A percentile compares a stretch with the other conserved stretches of the same genome.
Evolutionary conservation across 2,888 invertebrate species (phyloP).

Genomic region (Ypsolopha sequella): DNA sequence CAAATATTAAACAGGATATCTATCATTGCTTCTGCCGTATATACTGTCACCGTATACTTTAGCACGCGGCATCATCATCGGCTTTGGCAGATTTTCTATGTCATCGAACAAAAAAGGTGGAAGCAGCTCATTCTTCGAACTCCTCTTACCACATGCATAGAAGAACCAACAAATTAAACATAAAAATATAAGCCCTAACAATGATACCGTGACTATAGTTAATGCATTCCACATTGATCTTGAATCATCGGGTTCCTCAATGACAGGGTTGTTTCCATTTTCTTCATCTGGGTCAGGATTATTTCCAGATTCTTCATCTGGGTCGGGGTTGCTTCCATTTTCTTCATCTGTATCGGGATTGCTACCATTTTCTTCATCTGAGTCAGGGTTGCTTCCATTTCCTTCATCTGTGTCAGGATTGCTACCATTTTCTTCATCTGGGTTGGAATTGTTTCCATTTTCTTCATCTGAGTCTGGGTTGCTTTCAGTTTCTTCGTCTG

Average conservation of each 20-base stretch:
- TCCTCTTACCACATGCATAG: constrained; percentile 16
- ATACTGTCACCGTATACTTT: constrained; percentile 13
- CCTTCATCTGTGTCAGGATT: constrained; percentile 7
- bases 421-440: constrained; percentile 3
- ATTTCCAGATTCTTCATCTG: not conserved
- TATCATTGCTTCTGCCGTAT: not conserved
- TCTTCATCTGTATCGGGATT: not conserved
- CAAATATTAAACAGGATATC: not conserved
- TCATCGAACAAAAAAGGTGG: constrained; percentile 12
- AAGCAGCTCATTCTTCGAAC: constrained; percentile 5
- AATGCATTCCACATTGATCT: constrained; percentile 18
- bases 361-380: constrained; percentile 26
- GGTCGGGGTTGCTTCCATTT: not conserved
- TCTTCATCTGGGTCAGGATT: not conserved
- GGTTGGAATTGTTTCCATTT: too few relatives aligned
- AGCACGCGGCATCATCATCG: constrained; percentile 23
- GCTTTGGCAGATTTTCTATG: constrained; percentile 17
- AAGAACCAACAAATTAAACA: constrained; percentile 12
- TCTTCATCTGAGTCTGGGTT: not conserved
- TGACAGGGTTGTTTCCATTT: constrained; percentile 2
- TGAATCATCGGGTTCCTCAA: not conserved
- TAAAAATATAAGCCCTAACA: constrained; percentile 13
- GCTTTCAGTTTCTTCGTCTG: constrained; percentile 1
- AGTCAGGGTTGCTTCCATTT: constrained; percentile 13
- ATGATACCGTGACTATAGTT: constrained; percentile 15